Evolutionary conservation across 2,113 vertebrate genomes (phyloP), one percentile per base, ranked within the genome.

Genomic region (Toxotes jaculatrix): DNA sequence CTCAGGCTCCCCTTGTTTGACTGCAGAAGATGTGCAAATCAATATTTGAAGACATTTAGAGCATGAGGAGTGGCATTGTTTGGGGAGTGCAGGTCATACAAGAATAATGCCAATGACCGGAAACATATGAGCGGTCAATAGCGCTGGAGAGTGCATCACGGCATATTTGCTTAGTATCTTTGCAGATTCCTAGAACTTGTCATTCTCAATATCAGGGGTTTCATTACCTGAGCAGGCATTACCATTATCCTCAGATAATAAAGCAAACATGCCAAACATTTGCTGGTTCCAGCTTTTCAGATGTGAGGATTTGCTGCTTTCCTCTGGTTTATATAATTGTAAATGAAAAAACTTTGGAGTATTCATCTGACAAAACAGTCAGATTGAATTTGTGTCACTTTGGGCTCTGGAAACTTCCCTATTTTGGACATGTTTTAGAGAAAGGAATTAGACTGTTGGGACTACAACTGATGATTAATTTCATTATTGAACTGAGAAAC

Each of bases 41-140:
- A 83, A 91, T 93, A 91, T 92, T 92, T 92, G 87, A 84, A 88
- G 88, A 89, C 72, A 90, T 89, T 76, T 91, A 82, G 93, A 92
- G 92, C 93, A 83, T 82, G 87, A 68, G 68, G 65, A 86, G 86
- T 42, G 67, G 27, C 67, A 76, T 90, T 86, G 90, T 89, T 79
- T 55, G 2, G 64, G 10, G 57, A 77, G 85, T 51, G 53, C 70
- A 45, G 89, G 87, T 89, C 83, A 70, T 71, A 32, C 47, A 60
- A 57, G 66, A 80, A 72, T 80, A 89, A 92, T 34, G 83, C 66
- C 89, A 87, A 56, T 92, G 93, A 95, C 93, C 92, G 86, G 84
- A 93, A 94, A 90, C 85, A 79, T 76, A 71, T 62, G 65, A 87
- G 65, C 31, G 0, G 59, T 88, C 74, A 88, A 82, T 87, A 71